Evolutionary conservation across 1,140 invertebrate genomes (phyloP).

Genomic region (Doryteuthis pealeii): DNA sequence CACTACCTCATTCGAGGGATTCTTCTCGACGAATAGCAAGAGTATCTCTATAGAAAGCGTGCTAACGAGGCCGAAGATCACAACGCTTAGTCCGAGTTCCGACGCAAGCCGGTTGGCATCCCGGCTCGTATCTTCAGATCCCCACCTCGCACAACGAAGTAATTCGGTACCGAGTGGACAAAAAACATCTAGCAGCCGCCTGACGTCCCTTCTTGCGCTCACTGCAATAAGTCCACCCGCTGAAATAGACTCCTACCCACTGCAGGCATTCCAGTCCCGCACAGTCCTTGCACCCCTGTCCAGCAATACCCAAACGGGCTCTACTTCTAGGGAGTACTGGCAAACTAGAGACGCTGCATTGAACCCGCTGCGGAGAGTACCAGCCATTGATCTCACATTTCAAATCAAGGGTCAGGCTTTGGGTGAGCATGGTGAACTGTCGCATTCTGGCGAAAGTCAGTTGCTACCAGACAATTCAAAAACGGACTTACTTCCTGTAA

Average conservation of each 20-base stretch:
- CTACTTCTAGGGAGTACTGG: background rate
- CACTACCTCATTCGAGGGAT: conserved; percentile 32
- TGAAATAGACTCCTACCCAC: background rate
- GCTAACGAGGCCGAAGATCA: conserved; percentile 39
- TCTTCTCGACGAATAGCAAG: conserved; percentile 18
- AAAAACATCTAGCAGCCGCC: background rate
- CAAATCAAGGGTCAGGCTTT: background rate
- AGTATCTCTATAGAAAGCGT: conserved; percentile 43
- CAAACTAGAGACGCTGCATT: background rate
- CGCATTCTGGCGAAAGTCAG: background rate
- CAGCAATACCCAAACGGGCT: background rate
- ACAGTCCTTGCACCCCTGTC: conserved; percentile 2
- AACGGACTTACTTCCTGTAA: background rate
- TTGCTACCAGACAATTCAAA: background rate
- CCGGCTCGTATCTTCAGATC: conserved; percentile 15
- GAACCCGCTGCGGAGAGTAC: background rate
- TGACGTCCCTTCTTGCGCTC: background rate
- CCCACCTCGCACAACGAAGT: conserved; percentile 8
- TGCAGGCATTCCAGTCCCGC: conserved; percentile 6
- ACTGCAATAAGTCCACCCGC: conserved; percentile 9
- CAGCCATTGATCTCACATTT: background rate
- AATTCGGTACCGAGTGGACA: background rate
- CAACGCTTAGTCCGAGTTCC: conserved; percentile 37
- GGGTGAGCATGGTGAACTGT: background rate
- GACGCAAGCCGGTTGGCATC: conserved; percentile 31